Evolutionary conservation across 1,140 invertebrate genomes (phyloP), one percentile per base, ranked within the genome.

Genomic region (Drosophila chauvacae): DNA sequence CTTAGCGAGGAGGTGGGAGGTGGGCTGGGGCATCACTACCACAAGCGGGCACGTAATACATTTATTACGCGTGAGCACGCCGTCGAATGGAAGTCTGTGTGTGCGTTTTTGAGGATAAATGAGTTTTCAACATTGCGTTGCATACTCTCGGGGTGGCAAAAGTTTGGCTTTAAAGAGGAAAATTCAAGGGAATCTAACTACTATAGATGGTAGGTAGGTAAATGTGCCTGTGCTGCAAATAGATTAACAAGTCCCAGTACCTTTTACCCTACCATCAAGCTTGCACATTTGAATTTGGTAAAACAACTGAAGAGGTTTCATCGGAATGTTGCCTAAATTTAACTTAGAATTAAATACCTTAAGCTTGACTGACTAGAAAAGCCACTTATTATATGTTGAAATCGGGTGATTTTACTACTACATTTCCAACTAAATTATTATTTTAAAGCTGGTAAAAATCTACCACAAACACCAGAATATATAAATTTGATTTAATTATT

Each of bases 1-100:
- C 68, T 65, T 66, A n/a, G 39, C 4, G 3, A 14, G 48, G 51
- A 3, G n/a, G 7, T 13, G 59, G 48, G 51, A 3, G n/a, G 7
- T 13, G 59, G 13, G 16, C 10, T 3, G 26, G 39, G 53, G 18
- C 9, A 20, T 30, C 55, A 73, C 50, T 57, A 50, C 60, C 68
- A 65, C 50, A 37, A 30, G 51, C 62, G 51, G 56, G 63, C 79
- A 87, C 81, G 81, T 88, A 81, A 85, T 65, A 81, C 85, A 88
- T 88, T 88, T 88, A 90, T 78, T 84, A 80, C 81, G 85, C 77
- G 73, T 81, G 85, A 88, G 84, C 62, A 76, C 73, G 73, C 73
- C 37, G 61, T 71, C 35, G 39, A 48, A 48, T 63, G 55, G 26
- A 20, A 14, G 28, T 30, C 23, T 65, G 62, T 68, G 28, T 63